A percentile compares a stretch with the other conserved stretches of the same genome.
Conservation (phyloP, 2,888 invertebrate species). For the Athalia rosae region DNA sequence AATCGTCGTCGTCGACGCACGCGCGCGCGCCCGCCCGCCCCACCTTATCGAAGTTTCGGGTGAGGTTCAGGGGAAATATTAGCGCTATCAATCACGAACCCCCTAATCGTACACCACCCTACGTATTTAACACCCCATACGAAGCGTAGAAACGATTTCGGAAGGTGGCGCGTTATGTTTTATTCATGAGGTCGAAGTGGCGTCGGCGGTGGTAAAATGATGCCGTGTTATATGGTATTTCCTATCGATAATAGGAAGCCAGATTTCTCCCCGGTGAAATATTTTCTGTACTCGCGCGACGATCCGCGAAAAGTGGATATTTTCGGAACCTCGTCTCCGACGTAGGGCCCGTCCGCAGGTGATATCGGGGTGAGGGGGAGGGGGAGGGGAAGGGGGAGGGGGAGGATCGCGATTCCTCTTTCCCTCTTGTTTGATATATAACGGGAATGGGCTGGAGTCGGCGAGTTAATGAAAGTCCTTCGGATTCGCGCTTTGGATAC, state of each 20-base stretch:
- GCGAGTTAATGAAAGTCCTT: constrained; percentile 6
- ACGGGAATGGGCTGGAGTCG: not conserved
- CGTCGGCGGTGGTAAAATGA: constrained; percentile 27
- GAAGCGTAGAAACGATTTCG: constrained; percentile 37
- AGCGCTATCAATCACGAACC: constrained; percentile 71
- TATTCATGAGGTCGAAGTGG: constrained; percentile 59
- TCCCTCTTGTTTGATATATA: not conserved
- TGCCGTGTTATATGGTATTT: constrained; percentile 42
- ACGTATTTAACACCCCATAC: constrained; percentile 48
- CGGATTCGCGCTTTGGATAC: constrained; percentile 1
- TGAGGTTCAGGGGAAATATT: constrained; percentile 60
- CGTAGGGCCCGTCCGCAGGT: not conserved
- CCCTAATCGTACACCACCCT: constrained; percentile 50
- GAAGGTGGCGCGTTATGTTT: constrained; percentile 58
- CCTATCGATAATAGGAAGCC: constrained; percentile 44
- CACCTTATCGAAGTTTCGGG: constrained; percentile 63
- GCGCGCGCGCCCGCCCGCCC: constrained; percentile 46
- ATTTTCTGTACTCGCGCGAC: not conserved
- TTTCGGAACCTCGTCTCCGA: not conserved
- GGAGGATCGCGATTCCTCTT: not conserved
- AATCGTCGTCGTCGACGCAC: constrained; percentile 63
- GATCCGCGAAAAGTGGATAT: not conserved
- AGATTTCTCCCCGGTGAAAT: not conserved
- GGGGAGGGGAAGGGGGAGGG: not conserved
- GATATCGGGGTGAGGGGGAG: not conserved